phyloP scores from a whole-genome alignment of 2,113 vertebrate species.

The Dipodomys spectabilis region DNA sequence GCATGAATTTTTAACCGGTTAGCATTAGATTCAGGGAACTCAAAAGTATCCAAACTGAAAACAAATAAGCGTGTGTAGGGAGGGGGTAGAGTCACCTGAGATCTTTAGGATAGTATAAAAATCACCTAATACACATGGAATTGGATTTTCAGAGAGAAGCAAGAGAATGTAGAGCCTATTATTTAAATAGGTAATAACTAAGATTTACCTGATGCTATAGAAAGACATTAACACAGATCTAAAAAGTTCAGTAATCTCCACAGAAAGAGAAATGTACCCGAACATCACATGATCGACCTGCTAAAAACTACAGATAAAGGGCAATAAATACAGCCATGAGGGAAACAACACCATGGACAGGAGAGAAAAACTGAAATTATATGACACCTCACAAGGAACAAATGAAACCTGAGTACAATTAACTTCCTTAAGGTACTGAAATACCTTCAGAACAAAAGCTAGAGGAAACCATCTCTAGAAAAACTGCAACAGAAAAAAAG shows the following conservation, averaged over 20 bases:
- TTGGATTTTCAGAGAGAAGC: background rate
- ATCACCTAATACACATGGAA: background rate
- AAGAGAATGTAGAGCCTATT: background rate
- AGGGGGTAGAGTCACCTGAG: background rate
- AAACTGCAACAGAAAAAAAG: conserved; percentile 16
- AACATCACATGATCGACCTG: background rate
- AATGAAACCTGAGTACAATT: conserved; percentile 15
- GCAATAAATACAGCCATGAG: background rate
- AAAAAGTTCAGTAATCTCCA: background rate
- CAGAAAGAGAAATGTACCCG: background rate
- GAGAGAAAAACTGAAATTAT: conserved; percentile 16
- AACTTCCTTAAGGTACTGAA: conserved; percentile 6
- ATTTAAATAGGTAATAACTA: background rate
- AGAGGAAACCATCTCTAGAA: background rate
- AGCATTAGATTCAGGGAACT: background rate
- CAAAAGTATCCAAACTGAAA: conserved; percentile 17
- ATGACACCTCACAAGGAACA: background rate
- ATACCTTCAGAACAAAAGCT: background rate
- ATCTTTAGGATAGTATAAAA: background rate
- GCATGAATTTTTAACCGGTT: conserved; percentile 12
- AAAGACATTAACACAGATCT: conserved; percentile 30
- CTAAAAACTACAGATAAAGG: background rate
- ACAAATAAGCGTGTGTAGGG: background rate
- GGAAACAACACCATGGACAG: background rate
- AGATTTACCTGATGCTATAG: background rate